Conservation (phyloP, 2,888 invertebrate species). For the Netelia melanura region DNA sequence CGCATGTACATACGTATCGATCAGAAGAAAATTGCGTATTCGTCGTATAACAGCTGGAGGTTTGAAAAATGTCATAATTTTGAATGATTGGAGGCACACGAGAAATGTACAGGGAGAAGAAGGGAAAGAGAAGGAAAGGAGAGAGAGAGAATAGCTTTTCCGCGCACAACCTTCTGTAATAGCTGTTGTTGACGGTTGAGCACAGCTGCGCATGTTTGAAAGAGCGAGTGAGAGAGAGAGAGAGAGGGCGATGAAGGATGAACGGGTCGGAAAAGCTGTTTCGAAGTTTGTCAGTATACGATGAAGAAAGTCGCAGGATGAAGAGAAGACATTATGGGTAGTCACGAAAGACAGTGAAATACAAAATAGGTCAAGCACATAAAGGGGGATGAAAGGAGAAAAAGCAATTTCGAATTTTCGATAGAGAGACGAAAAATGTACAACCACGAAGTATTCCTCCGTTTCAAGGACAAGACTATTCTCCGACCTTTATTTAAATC, state of each 20-base stretch:
- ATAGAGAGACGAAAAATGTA: not conserved
- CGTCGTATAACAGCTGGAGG: not conserved
- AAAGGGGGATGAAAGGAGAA: conserved; percentile 1
- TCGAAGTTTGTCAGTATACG: conserved; percentile 40
- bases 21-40: conserved; percentile 19
- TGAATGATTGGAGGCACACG: conserved; percentile 35
- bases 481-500: too few species aligned
- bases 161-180: conserved; percentile 22
- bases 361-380: not conserved
- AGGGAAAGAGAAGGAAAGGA: not conserved
- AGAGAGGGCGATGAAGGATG: conserved; percentile 10
- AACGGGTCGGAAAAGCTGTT: conserved; percentile 29
- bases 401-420: not conserved
- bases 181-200: conserved; percentile 24
- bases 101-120: not conserved
- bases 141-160: conserved; percentile 40
- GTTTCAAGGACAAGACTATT: too few species aligned
- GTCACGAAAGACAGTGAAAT: conserved; percentile 1
- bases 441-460: not conserved
- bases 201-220: conserved; percentile 32
- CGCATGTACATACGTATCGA: not conserved
- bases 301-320: not conserved
- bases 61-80: conserved; percentile 24
- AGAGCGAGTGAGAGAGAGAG: conserved; percentile 8
- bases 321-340: not conserved